A percentile compares a stretch with the other conserved stretches of the same genome.
These are phyloP conservation scores for Gymnorhina tibicen DNA, from an alignment of 2,113 vertebrate genomes.

Conservation along the genomic window DNA sequence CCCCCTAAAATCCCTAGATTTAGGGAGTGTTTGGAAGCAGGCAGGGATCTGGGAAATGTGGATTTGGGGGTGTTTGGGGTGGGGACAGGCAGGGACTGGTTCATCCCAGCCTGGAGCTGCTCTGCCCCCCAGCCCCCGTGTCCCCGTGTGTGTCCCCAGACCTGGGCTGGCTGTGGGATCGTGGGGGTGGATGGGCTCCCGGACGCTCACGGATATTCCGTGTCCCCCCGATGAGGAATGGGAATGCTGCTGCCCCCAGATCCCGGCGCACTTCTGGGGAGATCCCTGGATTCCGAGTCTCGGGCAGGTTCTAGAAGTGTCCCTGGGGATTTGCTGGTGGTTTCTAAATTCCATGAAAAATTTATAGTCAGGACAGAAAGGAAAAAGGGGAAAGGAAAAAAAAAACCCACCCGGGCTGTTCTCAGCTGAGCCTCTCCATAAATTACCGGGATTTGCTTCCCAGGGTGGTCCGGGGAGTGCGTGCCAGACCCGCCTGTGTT, in stretches of 20 bases:
- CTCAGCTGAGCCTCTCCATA: constrained; percentile 47
- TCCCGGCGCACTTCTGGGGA: background rate
- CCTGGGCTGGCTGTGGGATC: accelerated
- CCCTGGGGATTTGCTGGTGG: constrained; percentile 59
- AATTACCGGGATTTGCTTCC: constrained; percentile 31
- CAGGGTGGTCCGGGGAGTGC: constrained; percentile 4
- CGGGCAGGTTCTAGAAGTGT: constrained; percentile 48
- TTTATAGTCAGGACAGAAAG: constrained; percentile 44
- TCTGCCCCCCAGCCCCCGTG: accelerated
- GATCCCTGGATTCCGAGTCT: constrained; percentile 9
- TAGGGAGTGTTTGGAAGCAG: background rate
- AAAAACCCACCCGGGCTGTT: background rate
- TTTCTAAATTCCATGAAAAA: constrained; percentile 54
- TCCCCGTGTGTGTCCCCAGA: accelerated
- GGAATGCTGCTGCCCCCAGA: background rate
- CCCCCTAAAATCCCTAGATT: background rate
- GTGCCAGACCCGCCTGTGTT: background rate
- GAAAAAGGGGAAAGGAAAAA: background rate
- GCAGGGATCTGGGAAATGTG: no score
- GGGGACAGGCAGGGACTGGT: no score
- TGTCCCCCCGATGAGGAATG: accelerated
- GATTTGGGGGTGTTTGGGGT: background rate
- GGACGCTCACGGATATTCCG: accelerated
- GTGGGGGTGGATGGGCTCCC: no score
- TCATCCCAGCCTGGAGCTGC: background rate